Evolutionary conservation across 2,888 invertebrate genomes (phyloP).

Genomic region (Syrphus vitripennis): DNA sequence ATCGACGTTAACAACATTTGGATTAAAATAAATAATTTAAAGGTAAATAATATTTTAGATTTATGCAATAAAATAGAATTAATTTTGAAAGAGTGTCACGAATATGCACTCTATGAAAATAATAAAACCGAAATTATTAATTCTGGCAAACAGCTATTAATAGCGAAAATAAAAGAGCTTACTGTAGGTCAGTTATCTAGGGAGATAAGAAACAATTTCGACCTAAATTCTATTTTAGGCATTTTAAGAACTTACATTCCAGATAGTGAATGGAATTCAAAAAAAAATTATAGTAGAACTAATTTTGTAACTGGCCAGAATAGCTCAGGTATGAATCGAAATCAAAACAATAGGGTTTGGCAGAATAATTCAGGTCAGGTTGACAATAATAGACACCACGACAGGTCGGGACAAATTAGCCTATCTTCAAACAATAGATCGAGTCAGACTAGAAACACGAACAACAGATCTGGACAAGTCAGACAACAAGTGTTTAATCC

Average conservation of each 20-base stretch:
- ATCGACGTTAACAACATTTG: too few species aligned
- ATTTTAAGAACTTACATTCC: too few species aligned
- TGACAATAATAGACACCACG: not conserved
- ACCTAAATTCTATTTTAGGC: too few species aligned
- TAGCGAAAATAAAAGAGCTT: not conserved
- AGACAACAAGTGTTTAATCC: not conserved
- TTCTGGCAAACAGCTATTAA: not conserved
- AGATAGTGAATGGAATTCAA: too few species aligned
- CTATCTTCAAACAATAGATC: not conserved
- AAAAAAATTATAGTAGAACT: too few species aligned
- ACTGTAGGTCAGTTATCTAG: not conserved
- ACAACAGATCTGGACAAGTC: not conserved
- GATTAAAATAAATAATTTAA: too few species aligned
- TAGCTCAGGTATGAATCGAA: not conserved
- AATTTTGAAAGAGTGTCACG: not conserved
- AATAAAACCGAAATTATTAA: not conserved
- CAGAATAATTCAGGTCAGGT: not conserved
- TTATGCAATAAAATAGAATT: slow-evolving; percentile 12
- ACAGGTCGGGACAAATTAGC: too few species aligned
- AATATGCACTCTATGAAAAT: not conserved
- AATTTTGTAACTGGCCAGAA: not conserved
- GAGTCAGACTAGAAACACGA: not conserved
- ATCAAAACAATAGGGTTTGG: not conserved
- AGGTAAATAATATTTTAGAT: too few species aligned
- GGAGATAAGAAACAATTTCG: not conserved